phyloP scores from a whole-genome alignment of 1,140 invertebrate genomes.

The Aradophagus sp. region DNA sequence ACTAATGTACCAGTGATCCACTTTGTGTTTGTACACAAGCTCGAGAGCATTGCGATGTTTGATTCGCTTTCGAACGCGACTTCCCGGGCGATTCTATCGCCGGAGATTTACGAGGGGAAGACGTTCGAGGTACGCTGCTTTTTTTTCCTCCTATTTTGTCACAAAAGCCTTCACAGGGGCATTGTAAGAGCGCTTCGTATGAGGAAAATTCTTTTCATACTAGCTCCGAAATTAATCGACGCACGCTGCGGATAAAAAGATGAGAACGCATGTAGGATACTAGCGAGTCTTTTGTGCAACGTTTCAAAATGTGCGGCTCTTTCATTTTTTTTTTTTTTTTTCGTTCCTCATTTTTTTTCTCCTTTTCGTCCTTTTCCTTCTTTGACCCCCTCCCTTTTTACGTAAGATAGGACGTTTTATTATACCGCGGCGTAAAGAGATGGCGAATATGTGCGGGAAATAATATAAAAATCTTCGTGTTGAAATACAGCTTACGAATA shows the following conservation, averaged over 20 bases:
- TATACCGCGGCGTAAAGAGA: constrained; percentile 6
- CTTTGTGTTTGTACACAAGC: too few species aligned
- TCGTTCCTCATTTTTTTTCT: too few species aligned
- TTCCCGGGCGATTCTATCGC: constrained; percentile 31
- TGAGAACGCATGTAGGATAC: constrained; percentile 38
- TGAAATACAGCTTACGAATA: constrained; percentile 24
- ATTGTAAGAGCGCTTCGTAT: constrained; percentile 29
- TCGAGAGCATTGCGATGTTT: constrained; percentile 11
- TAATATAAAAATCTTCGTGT: constrained; percentile 41
- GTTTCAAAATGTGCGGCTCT: constrained; percentile 26
- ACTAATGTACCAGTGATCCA: too few species aligned
- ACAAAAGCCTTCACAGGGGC: constrained; percentile 34
- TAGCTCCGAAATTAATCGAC: constrained; percentile 46
- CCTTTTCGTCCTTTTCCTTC: too few species aligned
- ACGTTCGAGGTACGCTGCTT: constrained; percentile 12
- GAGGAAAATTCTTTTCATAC: constrained; percentile 47
- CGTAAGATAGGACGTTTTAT: constrained; percentile 24
- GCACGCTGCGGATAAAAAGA: constrained; percentile 41
- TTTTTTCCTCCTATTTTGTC: constrained; percentile 11
- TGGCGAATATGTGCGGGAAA: constrained; percentile 23
- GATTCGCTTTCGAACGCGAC: constrained; percentile 26
- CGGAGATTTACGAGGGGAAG: constrained; percentile 46
- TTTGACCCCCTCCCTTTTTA: too few species aligned
- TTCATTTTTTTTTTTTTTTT: constrained; percentile 17
- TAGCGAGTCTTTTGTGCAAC: constrained; percentile 18